Evolutionary conservation across 2,888 invertebrate genomes (phyloP).

Genomic region (Orchesella flavescens): DNA sequence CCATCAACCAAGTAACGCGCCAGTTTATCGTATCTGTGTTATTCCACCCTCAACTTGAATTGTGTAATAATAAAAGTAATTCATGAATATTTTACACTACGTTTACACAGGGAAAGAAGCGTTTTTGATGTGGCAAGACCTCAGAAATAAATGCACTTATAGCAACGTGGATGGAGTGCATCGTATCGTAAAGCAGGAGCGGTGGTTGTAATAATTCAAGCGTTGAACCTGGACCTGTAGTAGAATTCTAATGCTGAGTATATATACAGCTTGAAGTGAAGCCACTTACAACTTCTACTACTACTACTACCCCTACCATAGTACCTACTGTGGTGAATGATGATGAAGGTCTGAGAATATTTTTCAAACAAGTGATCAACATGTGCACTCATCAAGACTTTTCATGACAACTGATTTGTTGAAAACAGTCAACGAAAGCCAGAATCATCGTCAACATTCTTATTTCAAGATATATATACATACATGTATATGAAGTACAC

Average conservation of each 20-base stretch:
- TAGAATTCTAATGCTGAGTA: constrained; percentile 35
- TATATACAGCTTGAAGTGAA: constrained; percentile 18
- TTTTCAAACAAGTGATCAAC: constrained; percentile 10
- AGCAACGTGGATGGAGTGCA: constrained; percentile 38
- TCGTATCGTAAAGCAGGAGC: constrained; percentile 10
- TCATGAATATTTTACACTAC: constrained; percentile 54
- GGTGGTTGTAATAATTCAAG: constrained; percentile 39
- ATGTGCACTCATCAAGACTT: constrained; percentile 37
- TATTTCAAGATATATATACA: not conserved
- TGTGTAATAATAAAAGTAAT: constrained; percentile 40
- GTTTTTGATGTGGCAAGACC: constrained; percentile 21
- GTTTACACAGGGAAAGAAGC: constrained; percentile 31
- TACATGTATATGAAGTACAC: too few relatives aligned
- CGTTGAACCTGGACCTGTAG: constrained; percentile 35
- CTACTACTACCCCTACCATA: constrained; percentile 31
- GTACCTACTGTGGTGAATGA: constrained; percentile 29
- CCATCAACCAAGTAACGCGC: too few relatives aligned
- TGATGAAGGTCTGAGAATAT: not conserved
- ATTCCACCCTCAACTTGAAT: constrained; percentile 19
- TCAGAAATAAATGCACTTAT: constrained; percentile 2
- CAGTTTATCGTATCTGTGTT: too few relatives aligned
- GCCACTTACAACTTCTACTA: constrained; percentile 4
- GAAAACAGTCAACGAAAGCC: not conserved
- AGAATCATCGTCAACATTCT: not conserved
- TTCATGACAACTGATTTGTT: constrained; percentile 38